These are phyloP conservation scores for Spilarctia lutea DNA, from an alignment of 2,888 invertebrate species.

Conservation along the genomic window DNA sequence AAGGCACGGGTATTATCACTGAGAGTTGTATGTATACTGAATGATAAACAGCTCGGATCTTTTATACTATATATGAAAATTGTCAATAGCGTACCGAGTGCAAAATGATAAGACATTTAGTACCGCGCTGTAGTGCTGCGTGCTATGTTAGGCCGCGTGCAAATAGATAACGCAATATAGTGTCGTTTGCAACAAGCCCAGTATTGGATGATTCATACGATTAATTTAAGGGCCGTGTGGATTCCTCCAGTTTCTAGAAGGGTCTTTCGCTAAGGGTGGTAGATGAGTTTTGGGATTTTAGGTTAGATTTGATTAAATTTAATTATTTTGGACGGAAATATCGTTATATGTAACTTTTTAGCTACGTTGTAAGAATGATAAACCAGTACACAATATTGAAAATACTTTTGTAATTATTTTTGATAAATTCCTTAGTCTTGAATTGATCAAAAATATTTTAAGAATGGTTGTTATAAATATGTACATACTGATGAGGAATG, in stretches of 20 bases:
- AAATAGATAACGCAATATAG: background rate
- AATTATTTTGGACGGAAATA: background rate
- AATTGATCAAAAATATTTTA: background rate
- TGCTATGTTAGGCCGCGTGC: conserved; percentile 17
- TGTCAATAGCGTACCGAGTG: conserved; percentile 18
- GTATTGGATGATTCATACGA: conserved; percentile 1
- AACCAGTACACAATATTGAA: background rate
- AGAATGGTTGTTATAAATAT: background rate
- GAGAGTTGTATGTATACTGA: conserved; percentile 10
- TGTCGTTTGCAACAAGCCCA: background rate
- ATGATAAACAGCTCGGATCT: conserved; percentile 11
- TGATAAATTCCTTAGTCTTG: background rate
- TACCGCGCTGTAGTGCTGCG: conserved; percentile 15
- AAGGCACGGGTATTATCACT: conserved; percentile 12
- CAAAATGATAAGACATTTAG: conserved; percentile 19
- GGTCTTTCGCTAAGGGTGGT: background rate
- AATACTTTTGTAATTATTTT: no score
- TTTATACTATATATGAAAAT: conserved; percentile 9
- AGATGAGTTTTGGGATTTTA: background rate
- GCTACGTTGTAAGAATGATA: background rate
- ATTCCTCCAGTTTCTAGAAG: conserved; percentile 1
- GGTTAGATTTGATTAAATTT: background rate
- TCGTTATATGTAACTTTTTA: no score
- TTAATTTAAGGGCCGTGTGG: background rate
- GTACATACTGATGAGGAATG: background rate